These are phyloP conservation scores for Anas bernieri DNA, from an alignment of 2,797 vertebrate genomes.

Conservation along the genomic window DNA sequence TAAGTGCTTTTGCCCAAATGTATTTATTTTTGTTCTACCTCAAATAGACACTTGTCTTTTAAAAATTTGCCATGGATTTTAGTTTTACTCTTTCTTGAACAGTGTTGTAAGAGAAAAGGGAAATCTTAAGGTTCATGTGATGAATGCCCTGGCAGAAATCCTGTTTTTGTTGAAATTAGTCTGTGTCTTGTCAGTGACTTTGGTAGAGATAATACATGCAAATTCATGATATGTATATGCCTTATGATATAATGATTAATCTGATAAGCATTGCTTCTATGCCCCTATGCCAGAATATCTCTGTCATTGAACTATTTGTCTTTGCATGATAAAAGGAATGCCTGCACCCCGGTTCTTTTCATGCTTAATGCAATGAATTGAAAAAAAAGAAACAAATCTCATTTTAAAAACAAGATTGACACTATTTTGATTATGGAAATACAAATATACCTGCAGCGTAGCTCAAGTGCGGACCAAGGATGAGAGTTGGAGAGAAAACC, in stretches of 20 bases:
- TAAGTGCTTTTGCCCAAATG: neutral
- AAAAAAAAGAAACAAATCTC: neutral
- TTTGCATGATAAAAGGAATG: neutral
- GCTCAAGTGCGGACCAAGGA: neutral
- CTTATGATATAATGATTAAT: neutral
- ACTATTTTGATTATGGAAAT: neutral
- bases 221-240: neutral
- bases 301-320: neutral
- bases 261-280: neutral
- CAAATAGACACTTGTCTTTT: neutral
- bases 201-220: neutral
- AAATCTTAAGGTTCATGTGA: neutral
- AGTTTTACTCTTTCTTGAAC: neutral
- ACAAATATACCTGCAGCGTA: neutral
- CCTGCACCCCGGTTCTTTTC: neutral
- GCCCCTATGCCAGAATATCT: neutral
- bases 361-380: neutral
- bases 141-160: neutral
- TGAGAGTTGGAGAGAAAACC: neutral
- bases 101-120: neutral
- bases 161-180: neutral
- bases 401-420: neutral
- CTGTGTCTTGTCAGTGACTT: neutral
- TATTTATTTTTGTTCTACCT: neutral
- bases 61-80: neutral